Percentiles rank a stretch among this genome's conserved stretches.
These are phyloP conservation scores for Peromyscus maniculatus DNA, from an alignment of 2,113 vertebrate species.

Conservation along the genomic window DNA sequence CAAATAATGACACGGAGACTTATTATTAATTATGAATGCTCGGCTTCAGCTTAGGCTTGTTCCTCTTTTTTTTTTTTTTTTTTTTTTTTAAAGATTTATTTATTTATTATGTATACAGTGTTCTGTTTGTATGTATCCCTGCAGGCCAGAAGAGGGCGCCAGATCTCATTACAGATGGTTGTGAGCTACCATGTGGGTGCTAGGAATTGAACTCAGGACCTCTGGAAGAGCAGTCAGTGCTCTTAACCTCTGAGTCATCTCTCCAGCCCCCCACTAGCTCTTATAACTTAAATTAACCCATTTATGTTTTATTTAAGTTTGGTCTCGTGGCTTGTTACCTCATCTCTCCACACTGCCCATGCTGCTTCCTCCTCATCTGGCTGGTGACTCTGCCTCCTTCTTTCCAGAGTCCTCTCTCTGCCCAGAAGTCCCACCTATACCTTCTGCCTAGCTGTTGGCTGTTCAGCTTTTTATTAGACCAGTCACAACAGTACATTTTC, in stretches of 20 bases:
- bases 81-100: too few species aligned
- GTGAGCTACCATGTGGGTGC: too few species aligned
- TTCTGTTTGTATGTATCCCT: too few species aligned
- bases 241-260: too few species aligned
- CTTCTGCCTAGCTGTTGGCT: background rate
- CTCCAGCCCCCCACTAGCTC: background rate
- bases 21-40: background rate
- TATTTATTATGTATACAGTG: too few species aligned
- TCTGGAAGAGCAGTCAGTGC: too few species aligned
- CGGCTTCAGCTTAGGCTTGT: background rate
- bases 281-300: background rate
- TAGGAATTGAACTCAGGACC: too few species aligned
- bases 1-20: background rate
- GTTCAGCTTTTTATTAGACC: background rate
- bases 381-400: background rate
- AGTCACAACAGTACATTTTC: background rate
- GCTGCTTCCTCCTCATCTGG: background rate
- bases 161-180: too few species aligned
- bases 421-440: background rate
- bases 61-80: background rate
- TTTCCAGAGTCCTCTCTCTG: background rate
- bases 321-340: background rate
- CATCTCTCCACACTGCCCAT: background rate
- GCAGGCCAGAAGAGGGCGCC: too few species aligned
- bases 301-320: background rate